Evolutionary conservation across 2,888 invertebrate species (phyloP), one percentile per base, ranked within the genome.

Genomic region (Patella caerulea): DNA sequence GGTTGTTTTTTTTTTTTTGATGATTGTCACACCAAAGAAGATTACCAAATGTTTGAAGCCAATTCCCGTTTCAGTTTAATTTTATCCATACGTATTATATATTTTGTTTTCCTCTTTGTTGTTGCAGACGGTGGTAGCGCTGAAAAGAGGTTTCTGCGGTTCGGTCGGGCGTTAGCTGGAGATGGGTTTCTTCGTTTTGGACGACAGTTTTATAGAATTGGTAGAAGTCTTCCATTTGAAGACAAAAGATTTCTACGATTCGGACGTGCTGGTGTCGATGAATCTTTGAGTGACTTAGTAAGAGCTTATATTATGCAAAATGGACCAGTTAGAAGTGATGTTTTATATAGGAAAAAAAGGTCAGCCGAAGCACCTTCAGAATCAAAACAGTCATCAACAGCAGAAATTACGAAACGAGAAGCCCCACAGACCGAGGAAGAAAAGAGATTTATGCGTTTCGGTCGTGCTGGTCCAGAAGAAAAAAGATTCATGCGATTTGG

Each of bases 221-320:
- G 85, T 19, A 78, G 84, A 77, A 77, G 84, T 56, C 80, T 65
- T 11, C 45, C 71, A 72, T 75, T 65, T 73, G 75, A 71, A 71
- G 77, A 82, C 15, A 81, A 84, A 73, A 73, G 88, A 71, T 87
- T 89, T 73, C 88, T 89, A 86, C 78, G 88, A 65, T 88, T 88
- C 73, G 89, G 87, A 3, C 79, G 83, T 73, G 74, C 77, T 19
- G 76, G 73, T 53, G 76, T 71, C 2, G 80, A 77, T 15, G 79
- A 80, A 17, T 59, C 59, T 5, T 59, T 65, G 19, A 69, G 69
- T 45, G 70, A 59, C 11, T 71, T 55, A 55, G 75, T 72, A 45
- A 14, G 72, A 11, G 72, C 75, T 55, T 75, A 75, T 72, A 24
- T 65, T 65, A 65, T 65, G 65, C 65, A 65, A 65, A 24, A 65